Conservation (phyloP, 2,888 invertebrate species). For the Meghimatium bilineatum region DNA sequence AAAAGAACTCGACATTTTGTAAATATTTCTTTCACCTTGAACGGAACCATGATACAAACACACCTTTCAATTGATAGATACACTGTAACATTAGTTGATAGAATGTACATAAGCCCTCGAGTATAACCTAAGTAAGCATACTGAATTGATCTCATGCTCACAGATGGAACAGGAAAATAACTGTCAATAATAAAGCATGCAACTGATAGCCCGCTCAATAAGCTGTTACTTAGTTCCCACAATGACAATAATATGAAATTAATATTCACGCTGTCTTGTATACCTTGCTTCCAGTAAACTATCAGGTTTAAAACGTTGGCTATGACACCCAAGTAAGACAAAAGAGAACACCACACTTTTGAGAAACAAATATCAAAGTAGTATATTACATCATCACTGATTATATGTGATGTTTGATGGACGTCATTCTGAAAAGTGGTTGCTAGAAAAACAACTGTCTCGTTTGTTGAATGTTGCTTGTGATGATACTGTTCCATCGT, state of each 20-base stretch:
- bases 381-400: background rate
- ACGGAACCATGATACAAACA: slow-evolving; percentile 6
- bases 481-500: background rate
- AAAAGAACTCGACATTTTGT: background rate
- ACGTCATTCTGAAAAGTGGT: background rate
- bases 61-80: slow-evolving; percentile 27
- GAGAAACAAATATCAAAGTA: background rate
- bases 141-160: background rate
- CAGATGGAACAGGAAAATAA: background rate
- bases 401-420: background rate
- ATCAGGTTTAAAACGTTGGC: slow-evolving; percentile 11
- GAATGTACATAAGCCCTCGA: slow-evolving; percentile 1
- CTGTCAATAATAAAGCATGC: background rate
- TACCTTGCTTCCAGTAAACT: background rate
- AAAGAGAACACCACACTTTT: background rate
- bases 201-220: background rate
- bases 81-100: slow-evolving; percentile 6
- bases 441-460: background rate
- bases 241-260: slow-evolving; percentile 8
- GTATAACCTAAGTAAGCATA: slow-evolving; percentile 27
- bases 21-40: slow-evolving; percentile 14
- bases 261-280: background rate
- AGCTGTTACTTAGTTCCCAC: background rate
- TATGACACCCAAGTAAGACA: background rate
- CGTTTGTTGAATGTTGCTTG: background rate